Evolutionary conservation across 2,797 vertebrate genomes (phyloP).

Genomic region (Salarias fasciatus): DNA sequence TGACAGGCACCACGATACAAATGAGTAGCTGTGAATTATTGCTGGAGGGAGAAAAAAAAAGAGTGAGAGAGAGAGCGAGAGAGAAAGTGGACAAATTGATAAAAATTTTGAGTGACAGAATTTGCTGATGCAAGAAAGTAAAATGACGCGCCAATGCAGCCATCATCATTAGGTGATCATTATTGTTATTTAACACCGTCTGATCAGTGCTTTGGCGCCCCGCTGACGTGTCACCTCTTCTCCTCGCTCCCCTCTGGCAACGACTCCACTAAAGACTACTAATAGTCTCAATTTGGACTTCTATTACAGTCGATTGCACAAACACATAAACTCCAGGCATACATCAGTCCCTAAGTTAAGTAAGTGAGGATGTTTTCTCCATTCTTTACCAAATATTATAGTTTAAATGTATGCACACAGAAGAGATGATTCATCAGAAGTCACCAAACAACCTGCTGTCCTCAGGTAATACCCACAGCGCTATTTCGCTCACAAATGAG

Average conservation of each 20-base stretch:
- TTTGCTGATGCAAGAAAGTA: not conserved
- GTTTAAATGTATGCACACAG: not conserved
- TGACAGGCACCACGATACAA: not conserved
- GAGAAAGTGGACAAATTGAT: not conserved
- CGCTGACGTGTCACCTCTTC: too few species aligned
- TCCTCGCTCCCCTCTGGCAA: too few species aligned
- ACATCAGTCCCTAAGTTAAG: not conserved
- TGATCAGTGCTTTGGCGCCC: too few species aligned
- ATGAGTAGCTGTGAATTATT: slow-evolving; percentile 13
- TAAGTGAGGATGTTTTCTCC: not conserved
- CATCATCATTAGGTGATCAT: not conserved
- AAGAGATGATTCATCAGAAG: slow-evolving; percentile 79
- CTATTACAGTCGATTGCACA: not conserved
- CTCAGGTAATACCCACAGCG: slow-evolving; percentile 52
- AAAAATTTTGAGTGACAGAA: not conserved
- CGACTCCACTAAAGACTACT: not conserved
- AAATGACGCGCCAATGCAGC: not conserved
- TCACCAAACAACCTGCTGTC: slow-evolving; percentile 74
- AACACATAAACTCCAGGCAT: not conserved
- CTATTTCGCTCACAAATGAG: slow-evolving; percentile 60
- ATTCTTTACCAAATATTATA: slow-evolving; percentile 10
- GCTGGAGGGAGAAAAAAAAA: too few species aligned
- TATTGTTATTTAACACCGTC: not conserved
- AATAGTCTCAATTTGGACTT: slow-evolving; percentile 5
- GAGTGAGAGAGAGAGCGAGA: too few species aligned